Conservation (phyloP, 2,888 invertebrate genomes). For the Cyrtodaria siliqua region DNA sequence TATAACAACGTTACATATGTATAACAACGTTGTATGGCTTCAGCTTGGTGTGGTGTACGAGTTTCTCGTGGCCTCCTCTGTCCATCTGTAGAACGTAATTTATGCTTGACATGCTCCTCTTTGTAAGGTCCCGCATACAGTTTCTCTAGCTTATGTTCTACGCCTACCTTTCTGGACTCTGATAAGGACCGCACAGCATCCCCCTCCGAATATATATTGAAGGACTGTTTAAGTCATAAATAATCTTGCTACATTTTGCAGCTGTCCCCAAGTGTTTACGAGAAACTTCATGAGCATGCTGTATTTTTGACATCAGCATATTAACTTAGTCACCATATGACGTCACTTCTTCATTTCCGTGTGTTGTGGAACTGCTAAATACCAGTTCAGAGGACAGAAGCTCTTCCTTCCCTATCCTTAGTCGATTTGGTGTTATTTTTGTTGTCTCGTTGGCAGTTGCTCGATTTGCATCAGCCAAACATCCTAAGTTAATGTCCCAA, state of each 20-base stretch:
- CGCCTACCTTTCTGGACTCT: conserved; percentile 6
- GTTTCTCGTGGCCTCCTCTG: background rate
- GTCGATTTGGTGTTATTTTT: too few relatives aligned
- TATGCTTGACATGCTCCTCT: conserved; percentile 11
- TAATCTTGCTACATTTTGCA: background rate
- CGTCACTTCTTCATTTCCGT: background rate
- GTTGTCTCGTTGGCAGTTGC: too few relatives aligned
- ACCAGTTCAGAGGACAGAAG: background rate
- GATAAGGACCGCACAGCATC: conserved; percentile 7
- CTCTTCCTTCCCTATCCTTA: background rate
- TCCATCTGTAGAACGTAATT: conserved; percentile 25
- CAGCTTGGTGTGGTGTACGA: conserved; percentile 35
- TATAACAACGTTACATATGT: too few relatives aligned
- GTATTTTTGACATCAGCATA: background rate
- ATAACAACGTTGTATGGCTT: conserved; percentile 21
- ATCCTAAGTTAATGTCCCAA: too few relatives aligned
- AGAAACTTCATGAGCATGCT: background rate
- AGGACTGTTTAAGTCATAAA: background rate
- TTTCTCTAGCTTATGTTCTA: conserved; percentile 10
- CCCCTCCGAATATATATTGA: background rate
- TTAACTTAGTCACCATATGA: conserved; percentile 2
- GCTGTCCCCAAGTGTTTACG: background rate
- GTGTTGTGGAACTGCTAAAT: background rate
- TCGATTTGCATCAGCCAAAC: too few relatives aligned
- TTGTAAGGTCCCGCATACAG: conserved; percentile 11